Percentiles rank a stretch among this genome's conserved stretches.
Evolutionary conservation across 2,888 invertebrate genomes (phyloP).

Genomic region (Torymus tubicola): DNA sequence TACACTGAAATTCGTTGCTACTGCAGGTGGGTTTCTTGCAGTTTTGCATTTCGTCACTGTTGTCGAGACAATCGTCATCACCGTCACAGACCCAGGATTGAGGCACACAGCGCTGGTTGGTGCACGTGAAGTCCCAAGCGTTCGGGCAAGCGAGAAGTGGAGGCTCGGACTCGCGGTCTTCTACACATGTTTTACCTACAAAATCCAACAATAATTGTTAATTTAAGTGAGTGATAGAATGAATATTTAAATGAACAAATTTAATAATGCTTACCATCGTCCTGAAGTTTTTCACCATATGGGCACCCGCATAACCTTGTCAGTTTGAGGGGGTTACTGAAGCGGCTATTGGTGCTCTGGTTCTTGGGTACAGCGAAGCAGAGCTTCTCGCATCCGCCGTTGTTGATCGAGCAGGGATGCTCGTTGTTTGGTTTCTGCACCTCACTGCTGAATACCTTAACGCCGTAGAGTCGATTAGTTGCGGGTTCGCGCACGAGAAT

Average conservation of each 20-base stretch:
- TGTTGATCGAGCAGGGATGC: constrained; percentile 90
- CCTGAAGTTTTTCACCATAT: constrained; percentile 89
- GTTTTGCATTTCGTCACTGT: constrained; percentile 96
- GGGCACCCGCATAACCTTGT: constrained; percentile 92
- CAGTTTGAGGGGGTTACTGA: constrained; percentile 75
- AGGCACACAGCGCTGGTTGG: constrained; percentile 92
- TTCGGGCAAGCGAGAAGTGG: constrained; percentile 93
- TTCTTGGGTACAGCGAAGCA: constrained; percentile 93
- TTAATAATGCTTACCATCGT: constrained; percentile 79
- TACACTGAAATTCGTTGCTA: constrained; percentile 94
- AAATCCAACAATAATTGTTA: too few species aligned
- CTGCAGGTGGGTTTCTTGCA: constrained; percentile 96
- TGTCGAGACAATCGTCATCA: constrained; percentile 96
- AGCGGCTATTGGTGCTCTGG: constrained; percentile 62
- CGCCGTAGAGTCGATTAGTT: constrained; percentile 93
- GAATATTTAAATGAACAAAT: not conserved
- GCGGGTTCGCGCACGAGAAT: constrained; percentile 92
- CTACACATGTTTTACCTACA: constrained; percentile 79
- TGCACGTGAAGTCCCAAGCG: constrained; percentile 95
- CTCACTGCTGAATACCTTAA: constrained; percentile 89
- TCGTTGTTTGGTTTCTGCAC: constrained; percentile 83
- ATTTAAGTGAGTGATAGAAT: too few species aligned
- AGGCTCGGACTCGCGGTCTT: constrained; percentile 91
- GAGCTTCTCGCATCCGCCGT: constrained; percentile 95
- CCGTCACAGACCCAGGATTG: constrained; percentile 98